A percentile compares a stretch with the other conserved stretches of the same genome.
These are phyloP conservation scores for Enteromius mattozi DNA, from an alignment of 2,797 vertebrate species.

Conservation along the genomic window DNA sequence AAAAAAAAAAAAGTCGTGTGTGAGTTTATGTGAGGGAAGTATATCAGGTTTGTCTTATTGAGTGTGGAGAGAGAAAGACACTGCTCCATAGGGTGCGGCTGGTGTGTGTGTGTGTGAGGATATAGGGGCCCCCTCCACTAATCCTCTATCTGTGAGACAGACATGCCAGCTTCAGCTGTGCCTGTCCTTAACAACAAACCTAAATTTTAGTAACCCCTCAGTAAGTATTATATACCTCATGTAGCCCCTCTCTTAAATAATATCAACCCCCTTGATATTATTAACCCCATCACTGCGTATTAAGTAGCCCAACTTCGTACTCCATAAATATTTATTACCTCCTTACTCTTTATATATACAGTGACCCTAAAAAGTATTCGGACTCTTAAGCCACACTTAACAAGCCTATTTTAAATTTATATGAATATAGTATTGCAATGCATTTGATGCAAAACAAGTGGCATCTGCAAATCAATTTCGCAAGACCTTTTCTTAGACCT, in stretches of 20 bases:
- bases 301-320: constrained; percentile 46
- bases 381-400: constrained; percentile 14
- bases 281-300: constrained; percentile 50
- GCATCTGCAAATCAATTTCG: background rate
- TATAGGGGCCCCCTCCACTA: constrained; percentile 57
- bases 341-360: constrained; percentile 11
- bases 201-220: constrained; percentile 72
- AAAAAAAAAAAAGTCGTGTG: background rate
- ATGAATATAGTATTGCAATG: background rate
- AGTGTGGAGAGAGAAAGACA: constrained; percentile 26
- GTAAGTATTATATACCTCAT: constrained; percentile 51
- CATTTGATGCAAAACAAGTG: background rate
- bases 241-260: constrained; percentile 45
- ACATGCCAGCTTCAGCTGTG: constrained; percentile 75
- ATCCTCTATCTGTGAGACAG: constrained; percentile 76
- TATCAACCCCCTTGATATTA: constrained; percentile 44
- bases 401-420: background rate
- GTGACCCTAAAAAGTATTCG: constrained; percentile 24
- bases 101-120: constrained; percentile 25
- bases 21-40: background rate
- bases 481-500: background rate
- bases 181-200: constrained; percentile 68
- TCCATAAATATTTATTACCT: constrained; percentile 48
- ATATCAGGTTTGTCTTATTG: constrained; percentile 14
- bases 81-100: constrained; percentile 5